Evolutionary conservation across 2,797 vertebrate genomes (phyloP).

Genomic region (Gymnodraco acuticeps): DNA sequence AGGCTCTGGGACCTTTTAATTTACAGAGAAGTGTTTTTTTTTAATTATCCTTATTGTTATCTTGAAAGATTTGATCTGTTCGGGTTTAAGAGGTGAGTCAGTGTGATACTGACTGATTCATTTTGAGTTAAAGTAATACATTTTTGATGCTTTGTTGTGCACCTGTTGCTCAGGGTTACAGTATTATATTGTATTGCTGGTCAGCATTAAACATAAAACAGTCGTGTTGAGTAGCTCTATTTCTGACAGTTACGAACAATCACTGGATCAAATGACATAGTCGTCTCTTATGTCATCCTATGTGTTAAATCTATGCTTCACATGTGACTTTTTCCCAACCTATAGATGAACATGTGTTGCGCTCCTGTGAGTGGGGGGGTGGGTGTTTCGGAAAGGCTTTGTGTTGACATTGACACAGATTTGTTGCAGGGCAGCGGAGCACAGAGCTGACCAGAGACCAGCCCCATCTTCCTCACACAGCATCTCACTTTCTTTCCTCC

Average conservation of each 20-base stretch:
- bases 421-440: slow-evolving; percentile 71
- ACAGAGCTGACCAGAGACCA: slow-evolving; percentile 19
- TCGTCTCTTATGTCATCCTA: slow-evolving; percentile 30
- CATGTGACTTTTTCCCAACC: slow-evolving; percentile 52
- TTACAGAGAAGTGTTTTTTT: neutral
- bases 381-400: slow-evolving; percentile 74
- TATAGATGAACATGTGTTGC: slow-evolving; percentile 47
- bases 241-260: slow-evolving; percentile 33
- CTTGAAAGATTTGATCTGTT: neutral
- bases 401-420: slow-evolving; percentile 81
- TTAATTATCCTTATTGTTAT: too few relatives aligned
- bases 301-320: slow-evolving; percentile 27
- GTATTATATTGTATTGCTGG: slow-evolving; percentile 32
- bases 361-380: slow-evolving; percentile 26
- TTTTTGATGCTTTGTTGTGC: slow-evolving; percentile 18
- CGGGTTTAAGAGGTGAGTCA: neutral
- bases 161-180: slow-evolving; percentile 48
- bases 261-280: slow-evolving; percentile 44
- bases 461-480: slow-evolving; percentile 19
- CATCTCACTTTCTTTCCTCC: neutral
- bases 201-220: slow-evolving; percentile 27
- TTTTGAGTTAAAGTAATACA: neutral
- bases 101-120: neutral
- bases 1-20: too few relatives aligned
- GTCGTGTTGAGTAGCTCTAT: slow-evolving; percentile 18